Percentiles rank a stretch among this genome's conserved stretches.
Conservation (phyloP, 2,113 vertebrate species). For the Oreochromis tanganicae region DNA sequence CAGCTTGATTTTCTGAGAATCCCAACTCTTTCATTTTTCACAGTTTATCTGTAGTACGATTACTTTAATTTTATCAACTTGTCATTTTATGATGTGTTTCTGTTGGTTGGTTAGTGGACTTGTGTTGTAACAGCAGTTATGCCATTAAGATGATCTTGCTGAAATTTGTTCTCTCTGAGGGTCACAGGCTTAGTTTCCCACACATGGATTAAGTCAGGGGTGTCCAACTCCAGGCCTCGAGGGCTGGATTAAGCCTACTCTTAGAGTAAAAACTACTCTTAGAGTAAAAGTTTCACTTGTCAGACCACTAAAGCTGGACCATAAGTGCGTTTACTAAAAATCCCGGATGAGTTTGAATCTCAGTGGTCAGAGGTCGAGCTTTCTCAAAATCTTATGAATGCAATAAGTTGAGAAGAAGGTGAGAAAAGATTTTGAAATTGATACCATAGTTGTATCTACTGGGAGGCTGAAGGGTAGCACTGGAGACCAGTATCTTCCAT, state of each 20-base stretch:
- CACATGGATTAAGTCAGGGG: background rate
- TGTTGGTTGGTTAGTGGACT: background rate
- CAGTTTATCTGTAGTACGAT: background rate
- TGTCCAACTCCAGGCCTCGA: too few relatives aligned
- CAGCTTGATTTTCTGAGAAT: background rate
- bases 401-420: background rate
- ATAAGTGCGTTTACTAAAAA: background rate
- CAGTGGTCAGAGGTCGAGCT: background rate
- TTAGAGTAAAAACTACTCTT: rapidly evolving
- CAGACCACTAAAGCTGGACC: background rate
- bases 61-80: rapidly evolving
- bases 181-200: background rate
- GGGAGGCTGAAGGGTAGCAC: background rate
- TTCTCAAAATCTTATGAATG: background rate
- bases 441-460: background rate
- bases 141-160: background rate
- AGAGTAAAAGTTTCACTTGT: background rate
- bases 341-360: background rate
- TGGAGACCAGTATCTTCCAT: background rate
- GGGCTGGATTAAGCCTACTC: background rate
- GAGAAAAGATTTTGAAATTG: background rate
- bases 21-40: background rate
- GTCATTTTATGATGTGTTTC: background rate
- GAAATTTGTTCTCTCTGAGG: background rate
- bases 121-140: background rate